Evolutionary conservation across 2,797 vertebrate genomes (phyloP), one percentile per base, ranked within the genome.

Genomic region (Neosilurus mollespiculum): DNA sequence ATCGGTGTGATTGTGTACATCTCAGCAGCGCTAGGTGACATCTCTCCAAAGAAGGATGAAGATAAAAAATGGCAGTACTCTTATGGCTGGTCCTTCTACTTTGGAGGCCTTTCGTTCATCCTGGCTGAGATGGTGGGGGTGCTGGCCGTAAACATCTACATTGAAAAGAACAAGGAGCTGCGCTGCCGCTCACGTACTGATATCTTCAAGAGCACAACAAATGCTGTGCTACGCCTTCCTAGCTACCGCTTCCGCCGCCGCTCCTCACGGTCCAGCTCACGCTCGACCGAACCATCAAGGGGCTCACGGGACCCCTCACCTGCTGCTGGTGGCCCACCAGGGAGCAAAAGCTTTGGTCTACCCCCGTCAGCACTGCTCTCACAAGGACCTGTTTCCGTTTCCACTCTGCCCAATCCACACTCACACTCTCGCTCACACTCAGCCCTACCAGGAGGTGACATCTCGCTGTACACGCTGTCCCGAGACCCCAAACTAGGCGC

Each of bases 41-140:
- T 97, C 85, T 97, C 96, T 67, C 95, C 96, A 0, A 96, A 96
- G 90, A 96, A 96, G 84, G 96, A 97, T 15, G 97, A 97, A 90
- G 96, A 97, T 87, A 97, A 96, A 92, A 97, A 97, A 89, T 96
- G 94, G 95, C 96, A 97, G 90, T 98, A 98, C 90, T 97, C 96
- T 1, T 97, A 98, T 37, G 97, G 97, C 86, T 98, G 97, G 97
- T 97, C 96, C 89, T 98, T 98, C 92, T 98, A 98, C 92, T 98
- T 98, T 16, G 97, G 97, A 51, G 97, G 96, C 16, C 95, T 98
- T 88, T 97, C 96, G 53, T 98, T 98, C 92, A 97, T 98, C 92
- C 95, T 98, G 94, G 97, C 97, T 0, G 97, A 98, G 93, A 97
- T 97, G 94, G 96, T 98, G 87, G 97, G 97, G 0, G 97, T 98